These are phyloP conservation scores for Pampus argenteus DNA, from an alignment of 2,797 vertebrate species.

Conservation along the genomic window DNA sequence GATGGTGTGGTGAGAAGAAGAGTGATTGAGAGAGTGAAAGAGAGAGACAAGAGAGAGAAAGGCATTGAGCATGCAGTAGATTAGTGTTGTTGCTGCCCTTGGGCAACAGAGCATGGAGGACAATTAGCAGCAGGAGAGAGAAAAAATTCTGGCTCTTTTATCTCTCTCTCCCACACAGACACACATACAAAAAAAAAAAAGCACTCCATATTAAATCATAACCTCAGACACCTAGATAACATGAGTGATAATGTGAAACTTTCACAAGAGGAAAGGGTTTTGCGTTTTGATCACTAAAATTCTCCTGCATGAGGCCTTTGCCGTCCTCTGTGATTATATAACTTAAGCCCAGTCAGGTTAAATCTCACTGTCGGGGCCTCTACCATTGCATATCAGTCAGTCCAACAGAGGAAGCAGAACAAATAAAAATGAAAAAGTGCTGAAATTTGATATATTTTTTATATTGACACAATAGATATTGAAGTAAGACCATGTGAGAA, in stretches of 20 bases:
- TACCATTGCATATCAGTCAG: slow-evolving; percentile 57
- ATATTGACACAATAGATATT: slow-evolving; percentile 16
- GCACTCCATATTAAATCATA: slow-evolving; percentile 32
- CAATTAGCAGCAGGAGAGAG: slow-evolving; percentile 72
- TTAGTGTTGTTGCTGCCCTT: slow-evolving; percentile 74
- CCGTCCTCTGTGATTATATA: slow-evolving; percentile 61
- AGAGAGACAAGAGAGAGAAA: slow-evolving; percentile 37
- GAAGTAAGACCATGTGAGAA: slow-evolving; percentile 1
- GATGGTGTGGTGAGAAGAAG: slow-evolving; percentile 28
- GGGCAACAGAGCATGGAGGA: slow-evolving; percentile 74
- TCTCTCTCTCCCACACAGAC: slow-evolving; percentile 23
- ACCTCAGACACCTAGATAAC: slow-evolving; percentile 47
- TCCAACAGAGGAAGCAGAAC: slow-evolving; percentile 26
- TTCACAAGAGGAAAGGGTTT: slow-evolving; percentile 18
- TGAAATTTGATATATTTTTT: slow-evolving; percentile 31
- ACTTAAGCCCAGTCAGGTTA: slow-evolving; percentile 70
- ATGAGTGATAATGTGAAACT: slow-evolving; percentile 33
- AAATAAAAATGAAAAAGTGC: slow-evolving; percentile 4
- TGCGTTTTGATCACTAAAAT: slow-evolving; percentile 41
- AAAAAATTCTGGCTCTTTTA: slow-evolving; percentile 40
- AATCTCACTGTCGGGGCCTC: slow-evolving; percentile 60
- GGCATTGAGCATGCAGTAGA: slow-evolving; percentile 68
- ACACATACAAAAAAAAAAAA: slow-evolving; percentile 31
- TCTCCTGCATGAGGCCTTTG: slow-evolving; percentile 41
- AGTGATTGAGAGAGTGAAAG: slow-evolving; percentile 49